phyloP scores from a whole-genome alignment of 2,888 invertebrate species.

The Trileptium ribeirensis region DNA sequence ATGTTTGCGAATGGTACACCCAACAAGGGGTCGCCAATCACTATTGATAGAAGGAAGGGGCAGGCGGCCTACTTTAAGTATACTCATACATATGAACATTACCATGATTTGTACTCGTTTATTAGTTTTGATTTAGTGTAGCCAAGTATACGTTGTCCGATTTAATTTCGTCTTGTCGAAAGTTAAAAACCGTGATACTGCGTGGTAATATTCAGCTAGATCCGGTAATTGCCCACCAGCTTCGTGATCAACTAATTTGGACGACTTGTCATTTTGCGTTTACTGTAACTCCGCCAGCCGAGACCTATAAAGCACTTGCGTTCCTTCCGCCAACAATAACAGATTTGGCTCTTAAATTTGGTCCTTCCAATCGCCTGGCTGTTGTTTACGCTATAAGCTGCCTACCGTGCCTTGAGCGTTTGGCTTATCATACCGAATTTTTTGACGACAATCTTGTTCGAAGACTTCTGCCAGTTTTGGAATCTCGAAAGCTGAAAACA shows the following conservation, averaged over 20 bases:
- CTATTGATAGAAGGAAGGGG: too few relatives aligned
- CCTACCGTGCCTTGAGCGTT: not conserved
- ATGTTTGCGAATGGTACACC: too few relatives aligned
- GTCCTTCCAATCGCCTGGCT: slow-evolving; percentile 18
- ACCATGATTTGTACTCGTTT: too few relatives aligned
- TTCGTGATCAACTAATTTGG: not conserved
- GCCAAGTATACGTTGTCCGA: not conserved
- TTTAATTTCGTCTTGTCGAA: not conserved
- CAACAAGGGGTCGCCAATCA: too few relatives aligned
- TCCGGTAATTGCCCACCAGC: not conserved
- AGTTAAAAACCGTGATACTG: not conserved
- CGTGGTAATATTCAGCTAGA: not conserved
- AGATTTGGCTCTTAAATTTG: slow-evolving; percentile 3
- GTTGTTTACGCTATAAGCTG: not conserved
- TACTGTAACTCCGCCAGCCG: slow-evolving; percentile 17
- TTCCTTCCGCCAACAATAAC: not conserved
- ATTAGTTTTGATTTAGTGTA: too few relatives aligned
- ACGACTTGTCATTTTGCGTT: not conserved
- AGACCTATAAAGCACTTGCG: slow-evolving; percentile 21
- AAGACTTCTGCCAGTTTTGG: not conserved
- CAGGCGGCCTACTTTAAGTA: too few relatives aligned
- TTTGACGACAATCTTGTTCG: slow-evolving; percentile 15
- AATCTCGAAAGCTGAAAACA: not conserved
- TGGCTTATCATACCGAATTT: slow-evolving; percentile 21
- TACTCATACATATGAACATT: too few relatives aligned